These are phyloP conservation scores for Pseudococcus jackbeardsleyi DNA, from an alignment of 2,888 invertebrate species.

Conservation along the genomic window DNA sequence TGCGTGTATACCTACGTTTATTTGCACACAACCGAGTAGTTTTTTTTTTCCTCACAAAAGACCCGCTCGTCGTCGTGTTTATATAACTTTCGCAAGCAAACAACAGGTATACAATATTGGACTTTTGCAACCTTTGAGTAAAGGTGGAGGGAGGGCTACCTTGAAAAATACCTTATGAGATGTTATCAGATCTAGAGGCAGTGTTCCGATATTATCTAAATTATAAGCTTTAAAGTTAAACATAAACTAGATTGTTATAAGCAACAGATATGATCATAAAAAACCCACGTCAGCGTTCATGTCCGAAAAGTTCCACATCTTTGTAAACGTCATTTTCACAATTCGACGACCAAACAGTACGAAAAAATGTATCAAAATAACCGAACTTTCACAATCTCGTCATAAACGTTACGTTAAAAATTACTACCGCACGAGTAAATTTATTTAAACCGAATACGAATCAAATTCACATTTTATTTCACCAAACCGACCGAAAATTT, in stretches of 20 bases:
- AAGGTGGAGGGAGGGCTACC: not conserved
- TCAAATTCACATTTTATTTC: not conserved
- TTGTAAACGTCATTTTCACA: conserved; percentile 5
- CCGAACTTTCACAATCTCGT: conserved; percentile 2
- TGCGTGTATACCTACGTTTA: not conserved
- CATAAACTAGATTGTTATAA: not conserved
- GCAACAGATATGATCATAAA: not conserved
- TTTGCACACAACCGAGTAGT: not conserved
- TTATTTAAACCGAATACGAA: not conserved
- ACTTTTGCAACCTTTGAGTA: not conserved
- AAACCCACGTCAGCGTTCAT: conserved; percentile 30
- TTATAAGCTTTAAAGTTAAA: not conserved
- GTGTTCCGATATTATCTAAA: not conserved
- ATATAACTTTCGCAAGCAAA: not conserved
- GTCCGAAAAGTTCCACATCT: conserved; percentile 7
- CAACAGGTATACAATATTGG: conserved; percentile 26
- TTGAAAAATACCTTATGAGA: not conserved
- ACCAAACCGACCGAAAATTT: not conserved
- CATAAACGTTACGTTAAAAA: conserved; percentile 16
- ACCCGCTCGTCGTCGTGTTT: not conserved
- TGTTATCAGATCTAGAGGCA: not conserved
- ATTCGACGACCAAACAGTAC: not conserved
- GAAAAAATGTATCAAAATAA: not conserved
- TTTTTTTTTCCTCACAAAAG: not conserved
- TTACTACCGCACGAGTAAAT: not conserved